Evolutionary conservation across 2,888 invertebrate species (phyloP), one percentile per base, ranked within the genome.

Genomic region (Phalera bucephala): DNA sequence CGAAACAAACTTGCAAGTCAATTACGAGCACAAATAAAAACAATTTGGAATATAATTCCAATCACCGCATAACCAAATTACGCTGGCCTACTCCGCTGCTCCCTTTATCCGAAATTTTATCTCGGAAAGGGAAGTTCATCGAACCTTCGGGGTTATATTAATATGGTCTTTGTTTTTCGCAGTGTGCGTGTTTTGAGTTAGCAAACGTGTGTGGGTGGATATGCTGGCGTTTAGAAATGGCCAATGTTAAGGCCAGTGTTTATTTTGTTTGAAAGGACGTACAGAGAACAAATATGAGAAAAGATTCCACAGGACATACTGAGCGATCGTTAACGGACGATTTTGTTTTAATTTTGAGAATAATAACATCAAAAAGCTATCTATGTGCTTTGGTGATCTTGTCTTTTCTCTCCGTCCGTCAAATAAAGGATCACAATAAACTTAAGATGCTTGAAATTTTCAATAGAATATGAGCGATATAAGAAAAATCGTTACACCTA

Each of bases 21-120:
- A 39, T 14, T 22, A 34, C 11, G 7, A 9, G 26, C 26, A 28
- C 38, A 36, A 28, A 49, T 36, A 30, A 36, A 42, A 47, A 45
- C 46, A 25, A 45, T 31, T 40, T 58, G 44, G 46, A 59, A 38
- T 50, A 50, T 39, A 41, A 47, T 39, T 30, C 22, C 32, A 41
- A 43, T 58, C 36, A 31, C 28, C 19, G 26, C 31, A 7, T 14
- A 10, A 20, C 40, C 30, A 40, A 34, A 36, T 41, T 19, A 41
- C n/a, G 2, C 26, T 33, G 37, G 34, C 28, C 43, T 36, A 27
- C 27, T 26, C 20, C 8, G 11, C 30, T 28, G n/a, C 21, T 20
- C 21, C 3, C 26, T 11, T 1, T 7, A 3, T 19, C 26, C 21
- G 17, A 22, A 35, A 9, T 31, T 26, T 37, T n/a, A 30, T 10